These are phyloP conservation scores for Sebastes miniatus DNA, from an alignment of 2,797 vertebrate species.

Conservation along the genomic window DNA sequence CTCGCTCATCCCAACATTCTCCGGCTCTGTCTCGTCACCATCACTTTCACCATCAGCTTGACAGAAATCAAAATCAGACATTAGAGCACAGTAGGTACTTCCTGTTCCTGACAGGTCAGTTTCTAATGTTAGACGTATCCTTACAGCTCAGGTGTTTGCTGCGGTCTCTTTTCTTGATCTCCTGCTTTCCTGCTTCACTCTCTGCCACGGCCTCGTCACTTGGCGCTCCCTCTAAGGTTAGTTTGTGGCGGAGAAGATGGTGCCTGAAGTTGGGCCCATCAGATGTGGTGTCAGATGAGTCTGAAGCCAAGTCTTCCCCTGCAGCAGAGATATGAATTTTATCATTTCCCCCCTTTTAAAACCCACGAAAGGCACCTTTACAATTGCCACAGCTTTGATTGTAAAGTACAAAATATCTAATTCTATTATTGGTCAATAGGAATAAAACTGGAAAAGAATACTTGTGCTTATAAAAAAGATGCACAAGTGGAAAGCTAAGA, in stretches of 20 bases:
- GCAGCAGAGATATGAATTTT: slow-evolving; percentile 23
- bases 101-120: neutral
- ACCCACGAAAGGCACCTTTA: neutral
- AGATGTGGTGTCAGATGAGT: slow-evolving; percentile 73
- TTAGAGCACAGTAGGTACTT: neutral
- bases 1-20: slow-evolving; percentile 82
- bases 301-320: slow-evolving; percentile 73
- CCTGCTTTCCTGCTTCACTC: neutral
- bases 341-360: neutral
- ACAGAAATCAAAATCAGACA: slow-evolving; percentile 23
- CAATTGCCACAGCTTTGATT: neutral
- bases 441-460: neutral
- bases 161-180: slow-evolving; percentile 72
- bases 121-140: neutral
- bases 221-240: slow-evolving; percentile 82
- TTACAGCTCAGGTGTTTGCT: slow-evolving; percentile 66
- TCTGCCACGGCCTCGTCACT: slow-evolving; percentile 70
- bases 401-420: neutral
- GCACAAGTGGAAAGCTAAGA: slow-evolving; percentile 13
- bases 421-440: neutral
- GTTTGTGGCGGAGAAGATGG: slow-evolving; percentile 88
- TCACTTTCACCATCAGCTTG: slow-evolving; percentile 66
- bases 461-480: slow-evolving; percentile 17
- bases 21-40: slow-evolving; percentile 75
- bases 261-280: slow-evolving; percentile 85